Evolutionary conservation across 2,888 invertebrate species (phyloP), one percentile per base, ranked within the genome.

Genomic region (Dendrolimus houi): DNA sequence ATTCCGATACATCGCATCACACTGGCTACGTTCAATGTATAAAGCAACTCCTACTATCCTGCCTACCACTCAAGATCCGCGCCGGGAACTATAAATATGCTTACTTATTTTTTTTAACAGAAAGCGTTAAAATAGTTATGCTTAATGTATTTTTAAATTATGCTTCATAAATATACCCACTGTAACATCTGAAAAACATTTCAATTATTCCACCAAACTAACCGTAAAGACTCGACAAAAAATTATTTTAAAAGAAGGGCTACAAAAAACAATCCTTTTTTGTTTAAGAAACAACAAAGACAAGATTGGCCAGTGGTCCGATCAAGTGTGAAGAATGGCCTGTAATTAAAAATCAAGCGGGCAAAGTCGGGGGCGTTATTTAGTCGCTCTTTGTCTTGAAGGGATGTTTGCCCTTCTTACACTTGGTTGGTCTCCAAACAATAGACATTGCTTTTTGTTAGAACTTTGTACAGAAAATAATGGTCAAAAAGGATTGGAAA

Each of bases 291-390:
- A 85, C 80, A 47, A 86, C 83, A 88, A 87, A 83, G 81, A 79
- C 74, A 74, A 75, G 81, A 80, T 81, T 79, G 82, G 78, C 72
- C 80, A 81, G 70, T 74, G 77, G 72, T 79, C 79, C 86, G 82
- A 85, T 88, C 75, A 81, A 87, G 87, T 85, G 88, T 84, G 76
- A 87, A 79, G 68, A 71, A 78, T 81, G 83, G 74, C 76, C 76
- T 76, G 75, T 87, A 87, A 90, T 90, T 88, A 89, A 87, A 87
- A 88, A 83, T 87, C 87, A 83, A 76, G 74, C 71, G 75, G 72
- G 71, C 72, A 77, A 75, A 79, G 74, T 80, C 79, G 69, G 77
- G 74, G 71, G 68, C 69, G 75, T 75, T 72, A 12, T 47, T 47
- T 47, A 47, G 47, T 47, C 9, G 47, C 47, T 12, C 47, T 47